Evolutionary conservation across 2,797 vertebrate genomes (phyloP).

Genomic region (Crax fasciolata): DNA sequence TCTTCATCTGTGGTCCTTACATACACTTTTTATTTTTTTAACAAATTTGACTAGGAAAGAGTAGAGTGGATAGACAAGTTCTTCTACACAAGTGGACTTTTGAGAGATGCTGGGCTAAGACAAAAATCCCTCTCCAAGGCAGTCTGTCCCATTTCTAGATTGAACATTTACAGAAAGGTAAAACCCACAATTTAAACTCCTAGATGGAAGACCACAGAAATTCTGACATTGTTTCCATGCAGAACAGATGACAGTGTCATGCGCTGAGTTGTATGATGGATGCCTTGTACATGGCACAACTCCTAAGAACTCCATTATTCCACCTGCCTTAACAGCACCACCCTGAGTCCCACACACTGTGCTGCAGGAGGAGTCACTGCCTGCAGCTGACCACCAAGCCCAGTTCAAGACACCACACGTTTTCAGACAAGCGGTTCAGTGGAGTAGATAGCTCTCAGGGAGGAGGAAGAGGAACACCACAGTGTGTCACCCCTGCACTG

Average conservation of each 20-base stretch:
- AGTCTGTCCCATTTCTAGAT: neutral
- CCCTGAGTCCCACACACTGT: neutral
- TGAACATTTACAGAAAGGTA: neutral
- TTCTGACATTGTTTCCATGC: neutral
- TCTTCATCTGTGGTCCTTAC: constrained; percentile 37
- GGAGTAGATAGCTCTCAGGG: neutral
- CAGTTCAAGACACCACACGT: neutral
- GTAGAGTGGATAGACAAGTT: constrained; percentile 21
- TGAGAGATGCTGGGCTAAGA: neutral
- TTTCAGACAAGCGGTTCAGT: neutral
- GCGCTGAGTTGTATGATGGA: no score
- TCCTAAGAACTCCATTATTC: fast-evolving
- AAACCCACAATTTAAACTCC: neutral
- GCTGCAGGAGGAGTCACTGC: neutral
- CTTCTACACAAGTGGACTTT: constrained; percentile 47
- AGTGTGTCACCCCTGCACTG: fast-evolving
- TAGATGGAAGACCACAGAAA: neutral
- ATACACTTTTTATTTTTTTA: neutral
- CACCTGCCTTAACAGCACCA: neutral
- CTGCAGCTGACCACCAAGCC: neutral
- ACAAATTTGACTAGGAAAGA: constrained; percentile 14
- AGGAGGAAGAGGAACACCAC: neutral
- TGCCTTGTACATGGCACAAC: no score
- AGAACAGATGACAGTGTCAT: no score
- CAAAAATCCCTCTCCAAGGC: neutral